Conservation (phyloP, 2,888 invertebrate species). For the Diaphora mendica region DNA sequence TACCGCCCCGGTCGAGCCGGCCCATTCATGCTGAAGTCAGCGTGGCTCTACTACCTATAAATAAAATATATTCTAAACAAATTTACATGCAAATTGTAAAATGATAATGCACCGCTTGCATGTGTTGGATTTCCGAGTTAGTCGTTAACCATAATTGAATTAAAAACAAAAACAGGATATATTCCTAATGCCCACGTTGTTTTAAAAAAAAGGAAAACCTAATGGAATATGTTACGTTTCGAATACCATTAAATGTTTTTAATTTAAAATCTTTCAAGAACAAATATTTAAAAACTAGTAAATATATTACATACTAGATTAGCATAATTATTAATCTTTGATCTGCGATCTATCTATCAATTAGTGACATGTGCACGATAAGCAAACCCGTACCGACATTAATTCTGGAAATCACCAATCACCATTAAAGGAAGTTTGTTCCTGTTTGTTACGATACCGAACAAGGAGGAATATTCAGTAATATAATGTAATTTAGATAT, state of each 20-base stretch:
- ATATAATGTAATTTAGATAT: not conserved
- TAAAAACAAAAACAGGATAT: not conserved
- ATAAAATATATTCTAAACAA: too few species aligned
- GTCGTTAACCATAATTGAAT: not conserved
- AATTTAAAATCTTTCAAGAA: not conserved
- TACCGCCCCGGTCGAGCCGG: too few species aligned
- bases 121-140: conserved; percentile 10
- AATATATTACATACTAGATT: not conserved
- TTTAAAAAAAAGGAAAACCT: too few species aligned
- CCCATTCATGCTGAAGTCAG: too few species aligned
- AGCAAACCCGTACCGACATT: not conserved
- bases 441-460: not conserved
- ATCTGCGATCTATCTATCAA: not conserved
- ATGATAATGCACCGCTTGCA: conserved; percentile 36
- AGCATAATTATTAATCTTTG: not conserved
- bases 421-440: not conserved
- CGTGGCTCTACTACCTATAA: too few species aligned
- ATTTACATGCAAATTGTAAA: conserved; percentile 32
- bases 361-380: not conserved
- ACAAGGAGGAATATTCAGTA: not conserved
- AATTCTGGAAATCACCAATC: not conserved
- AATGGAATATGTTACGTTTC: not conserved
- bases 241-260: not conserved
- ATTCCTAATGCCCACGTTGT: too few species aligned
- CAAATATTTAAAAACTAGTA: not conserved